These are phyloP conservation scores for Chloroclysta siterata DNA, from an alignment of 2,888 invertebrate species.

Conservation along the genomic window DNA sequence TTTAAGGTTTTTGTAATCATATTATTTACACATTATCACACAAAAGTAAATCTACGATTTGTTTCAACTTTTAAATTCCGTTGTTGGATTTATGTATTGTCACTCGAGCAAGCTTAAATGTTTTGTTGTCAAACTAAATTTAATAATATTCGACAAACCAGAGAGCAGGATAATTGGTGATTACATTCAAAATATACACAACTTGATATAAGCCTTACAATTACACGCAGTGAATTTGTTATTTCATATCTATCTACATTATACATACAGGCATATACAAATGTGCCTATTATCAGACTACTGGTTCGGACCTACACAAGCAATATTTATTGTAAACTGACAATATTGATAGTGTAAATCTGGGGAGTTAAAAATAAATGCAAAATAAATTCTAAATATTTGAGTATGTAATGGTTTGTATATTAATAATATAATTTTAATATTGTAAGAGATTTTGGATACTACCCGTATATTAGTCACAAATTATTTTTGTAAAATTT, in stretches of 20 bases:
- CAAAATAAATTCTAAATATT: slow-evolving; percentile 33
- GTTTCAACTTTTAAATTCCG: slow-evolving; percentile 13
- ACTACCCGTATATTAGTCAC: slow-evolving; percentile 50
- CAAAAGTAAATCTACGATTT: slow-evolving; percentile 13
- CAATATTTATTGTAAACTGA: slow-evolving; percentile 24
- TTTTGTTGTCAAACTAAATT: slow-evolving; percentile 8
- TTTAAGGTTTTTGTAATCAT: slow-evolving; percentile 6
- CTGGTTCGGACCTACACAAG: slow-evolving; percentile 33
- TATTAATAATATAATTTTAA: slow-evolving; percentile 2
- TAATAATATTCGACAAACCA: slow-evolving; percentile 24
- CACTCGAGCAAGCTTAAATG: slow-evolving; percentile 17
- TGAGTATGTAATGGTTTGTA: slow-evolving; percentile 13
- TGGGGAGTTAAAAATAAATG: slow-evolving; percentile 42
- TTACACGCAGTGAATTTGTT: slow-evolving; percentile 56
- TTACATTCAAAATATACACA: slow-evolving; percentile 52
- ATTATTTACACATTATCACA: slow-evolving; percentile 23
- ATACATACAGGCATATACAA: slow-evolving; percentile 43
- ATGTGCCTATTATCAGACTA: slow-evolving; percentile 32
- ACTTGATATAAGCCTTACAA: slow-evolving; percentile 43
- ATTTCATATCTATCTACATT: slow-evolving; percentile 57
- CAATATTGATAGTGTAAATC: slow-evolving; percentile 27
- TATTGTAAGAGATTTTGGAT: slow-evolving; percentile 49
- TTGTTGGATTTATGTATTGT: slow-evolving; percentile 29
- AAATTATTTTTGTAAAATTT: neutral
- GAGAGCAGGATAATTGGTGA: slow-evolving; percentile 22